These are phyloP conservation scores for Platycheirus rosarum DNA, from an alignment of 2,888 invertebrate species.

Conservation along the genomic window DNA sequence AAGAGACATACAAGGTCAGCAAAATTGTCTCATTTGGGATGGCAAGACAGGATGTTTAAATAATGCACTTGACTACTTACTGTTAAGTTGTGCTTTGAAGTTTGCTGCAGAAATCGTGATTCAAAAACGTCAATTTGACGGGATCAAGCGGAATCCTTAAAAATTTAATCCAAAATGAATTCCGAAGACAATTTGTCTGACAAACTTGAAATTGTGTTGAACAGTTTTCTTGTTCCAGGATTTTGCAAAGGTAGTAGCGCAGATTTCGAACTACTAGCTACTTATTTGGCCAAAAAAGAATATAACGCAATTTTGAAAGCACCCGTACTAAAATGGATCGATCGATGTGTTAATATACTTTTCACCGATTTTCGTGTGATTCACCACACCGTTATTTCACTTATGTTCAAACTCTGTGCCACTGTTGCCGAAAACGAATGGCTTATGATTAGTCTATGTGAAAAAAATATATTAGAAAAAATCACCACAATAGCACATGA, in stretches of 20 bases:
- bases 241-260: slow-evolving; percentile 83
- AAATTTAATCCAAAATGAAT: no score
- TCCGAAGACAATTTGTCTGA: neutral
- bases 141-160: no score
- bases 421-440: slow-evolving; percentile 85
- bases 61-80: no score
- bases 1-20: no score
- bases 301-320: slow-evolving; percentile 79
- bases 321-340: slow-evolving; percentile 83
- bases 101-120: no score
- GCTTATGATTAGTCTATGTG: slow-evolving; percentile 85
- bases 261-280: slow-evolving; percentile 86
- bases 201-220: slow-evolving; percentile 76
- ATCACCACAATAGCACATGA: slow-evolving; percentile 76
- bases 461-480: slow-evolving; percentile 79
- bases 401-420: slow-evolving; percentile 86
- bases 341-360: slow-evolving; percentile 81
- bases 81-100: no score
- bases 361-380: slow-evolving; percentile 79
- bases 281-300: slow-evolving; percentile 84
- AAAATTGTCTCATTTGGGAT: no score
- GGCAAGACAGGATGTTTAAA: no score
- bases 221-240: slow-evolving; percentile 78
- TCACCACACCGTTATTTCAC: slow-evolving; percentile 84
- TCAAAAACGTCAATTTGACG: no score